phyloP scores from a whole-genome alignment of 2,888 invertebrate species.

The Microdon myrmicae region DNA sequence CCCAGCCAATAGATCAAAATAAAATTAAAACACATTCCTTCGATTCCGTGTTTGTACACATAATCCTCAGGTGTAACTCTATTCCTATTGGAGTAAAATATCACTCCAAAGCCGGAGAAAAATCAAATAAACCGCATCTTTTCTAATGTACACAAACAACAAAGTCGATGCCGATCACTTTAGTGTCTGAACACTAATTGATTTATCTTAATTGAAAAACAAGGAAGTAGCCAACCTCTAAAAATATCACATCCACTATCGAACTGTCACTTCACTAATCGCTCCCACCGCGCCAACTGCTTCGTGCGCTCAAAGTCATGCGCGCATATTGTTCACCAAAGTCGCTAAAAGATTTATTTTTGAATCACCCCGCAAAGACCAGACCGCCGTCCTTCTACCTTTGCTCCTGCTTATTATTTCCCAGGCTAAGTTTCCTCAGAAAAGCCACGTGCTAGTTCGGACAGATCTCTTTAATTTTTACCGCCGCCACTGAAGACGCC shows the following conservation, averaged over 20 bases:
- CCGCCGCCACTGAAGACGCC: too few relatives aligned
- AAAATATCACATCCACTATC: conserved; percentile 7
- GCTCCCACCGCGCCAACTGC: conserved; percentile 9
- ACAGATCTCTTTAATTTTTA: too few relatives aligned
- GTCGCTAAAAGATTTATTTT: conserved; percentile 41
- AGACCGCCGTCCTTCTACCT: conserved; percentile 14
- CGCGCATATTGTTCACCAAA: conserved; percentile 6
- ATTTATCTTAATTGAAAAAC: conserved; percentile 25
- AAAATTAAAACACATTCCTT: too few relatives aligned
- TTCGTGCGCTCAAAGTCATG: background rate
- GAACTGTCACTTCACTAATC: conserved; percentile 13
- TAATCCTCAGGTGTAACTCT: too few relatives aligned
- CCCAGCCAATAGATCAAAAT: too few relatives aligned
- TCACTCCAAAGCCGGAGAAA: background rate
- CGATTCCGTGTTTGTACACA: too few relatives aligned
- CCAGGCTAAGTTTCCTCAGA: conserved; percentile 1
- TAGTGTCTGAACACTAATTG: conserved; percentile 18
- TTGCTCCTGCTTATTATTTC: conserved; percentile 29
- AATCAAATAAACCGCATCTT: too few relatives aligned
- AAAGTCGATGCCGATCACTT: too few relatives aligned
- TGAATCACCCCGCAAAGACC: conserved; percentile 6
- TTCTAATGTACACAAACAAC: too few relatives aligned
- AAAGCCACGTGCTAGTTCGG: conserved; percentile 21
- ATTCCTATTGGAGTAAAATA: too few relatives aligned
- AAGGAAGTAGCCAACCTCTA: conserved; percentile 1